Base-by-base conservation (phyloP, 2,113 vertebrate genomes). In the Triplophysa tibetana region DNA sequence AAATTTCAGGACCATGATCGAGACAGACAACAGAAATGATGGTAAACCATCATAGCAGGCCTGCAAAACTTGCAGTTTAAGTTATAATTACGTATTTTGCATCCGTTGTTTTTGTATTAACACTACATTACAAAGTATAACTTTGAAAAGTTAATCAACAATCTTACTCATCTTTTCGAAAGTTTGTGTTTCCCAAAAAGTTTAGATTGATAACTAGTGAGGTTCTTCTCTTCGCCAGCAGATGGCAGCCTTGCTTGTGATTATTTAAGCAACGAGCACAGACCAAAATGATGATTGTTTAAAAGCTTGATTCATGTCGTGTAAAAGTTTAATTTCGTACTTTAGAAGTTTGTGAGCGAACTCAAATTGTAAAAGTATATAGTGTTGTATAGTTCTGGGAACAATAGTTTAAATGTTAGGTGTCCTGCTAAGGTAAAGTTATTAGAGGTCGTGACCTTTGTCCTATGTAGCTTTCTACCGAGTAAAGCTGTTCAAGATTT, bases 221-320 rank as follows among this genome's bases (percentile, higher is more conserved):
- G 1, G 70, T 61, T 29, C 14, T 16, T 0, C 23, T 13, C 43
- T 62, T 50, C 60, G 1, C 60, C 60, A 75, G 60, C 41, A 63
- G 73, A 43, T 63, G 73, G 73, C 73, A 50, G 60, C 41, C 9
- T 11, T 29, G 60, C 56, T 24, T 26, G 19, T 61, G 70, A 43
- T 23, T 43, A 3, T 38, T 38, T 14, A 7, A 38, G 2, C 13
- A 24, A 61, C 70, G 6, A n/a, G 19, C 5, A n/a, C 3, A 29
- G 1, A 29, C 1, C 0, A 23, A 74, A n/a, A 26, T 11, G 56
- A 29, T 16, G 21, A 2, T 52, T 1, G 11, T 72, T 21, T 38
- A 0, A 56, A 52, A 70, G 29, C 45, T 14, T 24, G 67, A 11
- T 52, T 29, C 21, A 12, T 54, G 29, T 19, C 16, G 14, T 52